Evolutionary conservation across 2,888 invertebrate genomes (phyloP).

Genomic region (Pyrrhosoma nymphula): DNA sequence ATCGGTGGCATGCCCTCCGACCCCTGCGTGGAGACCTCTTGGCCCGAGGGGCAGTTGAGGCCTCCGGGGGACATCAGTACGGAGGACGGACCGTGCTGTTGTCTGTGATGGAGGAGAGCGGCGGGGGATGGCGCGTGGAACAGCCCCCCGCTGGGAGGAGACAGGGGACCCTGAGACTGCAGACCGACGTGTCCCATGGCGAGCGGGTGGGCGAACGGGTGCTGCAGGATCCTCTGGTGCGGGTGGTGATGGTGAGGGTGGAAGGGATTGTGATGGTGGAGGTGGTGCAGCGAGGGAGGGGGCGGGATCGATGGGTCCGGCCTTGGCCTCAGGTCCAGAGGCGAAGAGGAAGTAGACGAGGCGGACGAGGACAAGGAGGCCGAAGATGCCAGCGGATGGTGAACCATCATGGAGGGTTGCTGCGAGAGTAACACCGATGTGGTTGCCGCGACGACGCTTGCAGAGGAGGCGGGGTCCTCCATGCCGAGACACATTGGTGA

Average conservation of each 20-base stretch:
- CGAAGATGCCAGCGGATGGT: conserved; percentile 49
- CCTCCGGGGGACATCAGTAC: not conserved
- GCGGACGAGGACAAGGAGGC: conserved; percentile 25
- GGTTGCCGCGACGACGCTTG: conserved; percentile 48
- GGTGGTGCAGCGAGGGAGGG: conserved; percentile 21
- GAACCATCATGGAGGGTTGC: conserved; percentile 1
- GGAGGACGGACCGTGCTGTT: conserved; percentile 44
- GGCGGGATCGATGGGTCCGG: conserved; percentile 46
- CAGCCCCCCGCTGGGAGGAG: conserved; percentile 61
- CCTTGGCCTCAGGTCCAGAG: conserved; percentile 78
- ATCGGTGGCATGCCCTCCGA: not conserved
- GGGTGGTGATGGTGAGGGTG: conserved; percentile 48
- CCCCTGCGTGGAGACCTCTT: conserved; percentile 78
- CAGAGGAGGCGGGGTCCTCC: conserved; percentile 59
- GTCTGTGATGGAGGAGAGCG: not conserved
- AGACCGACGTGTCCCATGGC: conserved; percentile 19
- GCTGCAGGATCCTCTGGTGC: conserved; percentile 49
- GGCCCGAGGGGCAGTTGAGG: conserved; percentile 76
- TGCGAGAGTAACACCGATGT: conserved; percentile 11
- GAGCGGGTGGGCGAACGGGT: conserved; percentile 48
- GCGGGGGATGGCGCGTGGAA: not conserved
- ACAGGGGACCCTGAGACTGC: conserved; percentile 71
- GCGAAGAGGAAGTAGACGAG: conserved; percentile 73
- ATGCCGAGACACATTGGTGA: conserved; percentile 64
- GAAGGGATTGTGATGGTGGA: conserved; percentile 47